These are phyloP conservation scores for Sebastes schlegelii DNA, from an alignment of 2,113 vertebrate species.

Conservation along the genomic window DNA sequence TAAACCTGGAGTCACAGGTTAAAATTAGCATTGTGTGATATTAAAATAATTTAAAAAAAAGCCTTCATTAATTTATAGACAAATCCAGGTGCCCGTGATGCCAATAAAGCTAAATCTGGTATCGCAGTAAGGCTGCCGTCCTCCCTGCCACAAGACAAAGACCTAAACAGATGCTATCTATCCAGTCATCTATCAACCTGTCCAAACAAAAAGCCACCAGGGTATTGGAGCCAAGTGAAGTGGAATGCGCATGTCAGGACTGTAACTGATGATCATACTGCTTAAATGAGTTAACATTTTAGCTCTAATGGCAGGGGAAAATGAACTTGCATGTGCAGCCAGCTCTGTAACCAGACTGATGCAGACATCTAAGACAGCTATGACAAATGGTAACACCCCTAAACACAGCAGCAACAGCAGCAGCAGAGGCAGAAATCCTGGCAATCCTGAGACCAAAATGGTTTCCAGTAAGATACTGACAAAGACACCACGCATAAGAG, in stretches of 20 bases:
- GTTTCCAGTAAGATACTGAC: slow-evolving; percentile 38
- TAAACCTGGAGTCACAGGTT: background rate
- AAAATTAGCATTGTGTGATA: background rate
- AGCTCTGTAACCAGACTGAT: slow-evolving; percentile 55
- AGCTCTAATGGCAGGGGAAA: slow-evolving; percentile 66
- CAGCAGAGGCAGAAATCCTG: slow-evolving; percentile 24
- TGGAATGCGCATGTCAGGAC: slow-evolving; percentile 61
- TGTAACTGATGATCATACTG: slow-evolving; percentile 74
- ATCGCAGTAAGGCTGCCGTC: slow-evolving; percentile 29
- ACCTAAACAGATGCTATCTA: slow-evolving; percentile 71
- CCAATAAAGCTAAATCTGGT: slow-evolving; percentile 31
- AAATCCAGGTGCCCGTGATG: slow-evolving; percentile 22
- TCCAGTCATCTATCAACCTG: slow-evolving; percentile 71
- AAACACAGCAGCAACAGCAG: slow-evolving; percentile 14
- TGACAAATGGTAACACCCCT: slow-evolving; percentile 60
- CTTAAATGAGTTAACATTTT: slow-evolving; percentile 76
- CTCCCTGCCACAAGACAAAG: slow-evolving; percentile 48
- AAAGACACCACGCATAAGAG: slow-evolving; percentile 29
- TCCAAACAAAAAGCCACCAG: slow-evolving; percentile 67
- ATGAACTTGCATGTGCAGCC: slow-evolving; percentile 61
- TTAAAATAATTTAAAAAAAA: background rate
- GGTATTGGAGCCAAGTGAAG: slow-evolving; percentile 58
- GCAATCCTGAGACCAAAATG: slow-evolving; percentile 31
- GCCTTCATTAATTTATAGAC: background rate
- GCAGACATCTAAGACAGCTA: slow-evolving; percentile 52